Percentiles rank a stretch among this genome's conserved stretches.
phyloP scores from a whole-genome alignment of 2,888 invertebrate species.

The Cephalotes varians region DNA sequence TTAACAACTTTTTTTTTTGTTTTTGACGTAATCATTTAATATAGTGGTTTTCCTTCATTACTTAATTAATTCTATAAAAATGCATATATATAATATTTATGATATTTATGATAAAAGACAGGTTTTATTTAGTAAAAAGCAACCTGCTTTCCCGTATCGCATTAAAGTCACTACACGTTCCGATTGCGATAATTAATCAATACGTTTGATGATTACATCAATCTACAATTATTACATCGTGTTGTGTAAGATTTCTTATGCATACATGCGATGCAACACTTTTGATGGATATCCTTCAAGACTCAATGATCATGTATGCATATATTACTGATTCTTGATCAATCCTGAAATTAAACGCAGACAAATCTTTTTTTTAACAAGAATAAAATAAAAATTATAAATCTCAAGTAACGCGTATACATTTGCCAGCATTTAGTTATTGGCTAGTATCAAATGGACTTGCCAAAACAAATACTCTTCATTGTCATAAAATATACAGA shows the following conservation, averaged over 20 bases:
- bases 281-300: conserved; percentile 36
- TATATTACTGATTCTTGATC: conserved; percentile 43
- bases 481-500: background rate
- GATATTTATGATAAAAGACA: background rate
- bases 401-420: background rate
- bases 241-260: conserved; percentile 56
- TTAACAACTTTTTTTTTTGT: background rate
- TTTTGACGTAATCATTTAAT: background rate
- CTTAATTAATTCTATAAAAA: background rate
- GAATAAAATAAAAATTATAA: background rate
- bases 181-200: conserved; percentile 30
- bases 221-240: conserved; percentile 22
- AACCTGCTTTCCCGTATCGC: background rate
- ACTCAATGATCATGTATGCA: conserved; percentile 10
- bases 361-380: background rate
- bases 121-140: background rate
- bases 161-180: background rate
- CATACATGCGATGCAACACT: conserved; percentile 5
- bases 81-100: background rate
- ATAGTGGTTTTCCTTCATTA: background rate
- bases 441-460: background rate
- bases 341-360: background rate
- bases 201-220: conserved; percentile 31
- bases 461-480: background rate
- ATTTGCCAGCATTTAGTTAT: background rate